A percentile compares a stretch with the other conserved stretches of the same genome.
Evolutionary conservation across 2,888 invertebrate genomes (phyloP).

Genomic region (Rhodophaea formosa): DNA sequence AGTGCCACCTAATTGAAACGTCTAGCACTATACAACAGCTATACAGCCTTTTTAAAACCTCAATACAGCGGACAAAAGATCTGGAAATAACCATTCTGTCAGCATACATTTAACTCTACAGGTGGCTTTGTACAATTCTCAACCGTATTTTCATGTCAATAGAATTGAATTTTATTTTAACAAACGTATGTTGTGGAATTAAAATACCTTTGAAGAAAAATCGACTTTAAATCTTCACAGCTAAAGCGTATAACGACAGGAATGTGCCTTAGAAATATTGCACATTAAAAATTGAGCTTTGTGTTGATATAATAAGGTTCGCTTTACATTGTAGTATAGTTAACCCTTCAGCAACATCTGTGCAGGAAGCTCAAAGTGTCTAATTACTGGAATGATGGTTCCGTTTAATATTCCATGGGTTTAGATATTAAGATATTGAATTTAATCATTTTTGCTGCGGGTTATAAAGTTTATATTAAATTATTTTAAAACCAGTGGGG

Average conservation of each 20-base stretch:
- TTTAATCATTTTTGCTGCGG: slow-evolving; percentile 19
- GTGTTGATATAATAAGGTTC: background rate
- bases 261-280: background rate
- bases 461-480: slow-evolving; percentile 19
- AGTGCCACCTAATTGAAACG: slow-evolving; percentile 9
- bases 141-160: background rate
- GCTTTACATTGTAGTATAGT: background rate
- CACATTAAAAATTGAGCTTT: background rate
- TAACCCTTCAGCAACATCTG: slow-evolving; percentile 36
- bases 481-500: background rate
- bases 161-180: background rate
- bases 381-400: slow-evolving; percentile 48
- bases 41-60: slow-evolving; percentile 15
- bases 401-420: slow-evolving; percentile 36
- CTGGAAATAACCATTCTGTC: slow-evolving; percentile 14
- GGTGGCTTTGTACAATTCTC: background rate
- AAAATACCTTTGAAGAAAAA: background rate
- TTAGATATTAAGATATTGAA: slow-evolving; percentile 26
- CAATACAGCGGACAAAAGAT: slow-evolving; percentile 15
- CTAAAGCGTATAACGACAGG: background rate
- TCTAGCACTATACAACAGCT: background rate
- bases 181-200: background rate
- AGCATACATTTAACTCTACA: slow-evolving; percentile 11
- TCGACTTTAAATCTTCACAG: background rate
- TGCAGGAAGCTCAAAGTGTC: slow-evolving; percentile 35